phyloP scores from a whole-genome alignment of 2,888 invertebrate genomes.

The Hydrotaea diabolus region DNA sequence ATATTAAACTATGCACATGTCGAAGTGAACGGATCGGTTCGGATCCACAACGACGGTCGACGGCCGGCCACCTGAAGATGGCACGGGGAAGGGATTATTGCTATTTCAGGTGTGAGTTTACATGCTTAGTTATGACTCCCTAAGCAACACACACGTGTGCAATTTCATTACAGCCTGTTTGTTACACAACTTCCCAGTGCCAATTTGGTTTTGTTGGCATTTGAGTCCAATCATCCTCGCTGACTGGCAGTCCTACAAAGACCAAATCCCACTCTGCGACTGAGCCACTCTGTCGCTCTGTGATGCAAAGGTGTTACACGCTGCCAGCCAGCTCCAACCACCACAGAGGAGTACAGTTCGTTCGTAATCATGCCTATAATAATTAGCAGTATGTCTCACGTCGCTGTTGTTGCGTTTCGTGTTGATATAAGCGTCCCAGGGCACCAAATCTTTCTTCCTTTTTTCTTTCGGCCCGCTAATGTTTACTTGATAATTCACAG shows the following conservation, averaged over 20 bases:
- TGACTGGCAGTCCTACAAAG: not conserved
- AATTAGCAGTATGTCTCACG: conserved; percentile 61
- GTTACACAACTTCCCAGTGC: too few relatives aligned
- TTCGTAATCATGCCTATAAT: conserved; percentile 57
- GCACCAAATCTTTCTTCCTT: conserved; percentile 32
- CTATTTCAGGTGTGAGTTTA: conserved; percentile 35
- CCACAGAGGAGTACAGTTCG: conserved; percentile 23
- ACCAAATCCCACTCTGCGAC: not conserved
- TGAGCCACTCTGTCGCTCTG: too few relatives aligned
- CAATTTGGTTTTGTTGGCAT: conserved; percentile 3
- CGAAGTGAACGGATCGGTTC: too few relatives aligned
- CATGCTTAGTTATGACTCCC: not conserved
- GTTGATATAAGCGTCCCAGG: conserved; percentile 41
- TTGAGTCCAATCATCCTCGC: not conserved
- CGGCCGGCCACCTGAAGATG: not conserved
- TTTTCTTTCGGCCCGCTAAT: conserved; percentile 13
- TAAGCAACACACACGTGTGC: too few relatives aligned
- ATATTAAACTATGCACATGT: not conserved
- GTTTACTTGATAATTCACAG: conserved; percentile 62
- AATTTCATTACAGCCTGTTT: too few relatives aligned
- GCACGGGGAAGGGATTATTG: not conserved
- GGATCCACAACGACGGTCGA: not conserved
- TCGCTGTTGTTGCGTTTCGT: conserved; percentile 33
- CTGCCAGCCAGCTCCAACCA: not conserved
- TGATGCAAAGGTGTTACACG: not conserved